Percentiles rank a stretch among this genome's conserved stretches.
Evolutionary conservation across 2,113 vertebrate genomes (phyloP).

Genomic region (Onychorhynchus coronatus): DNA sequence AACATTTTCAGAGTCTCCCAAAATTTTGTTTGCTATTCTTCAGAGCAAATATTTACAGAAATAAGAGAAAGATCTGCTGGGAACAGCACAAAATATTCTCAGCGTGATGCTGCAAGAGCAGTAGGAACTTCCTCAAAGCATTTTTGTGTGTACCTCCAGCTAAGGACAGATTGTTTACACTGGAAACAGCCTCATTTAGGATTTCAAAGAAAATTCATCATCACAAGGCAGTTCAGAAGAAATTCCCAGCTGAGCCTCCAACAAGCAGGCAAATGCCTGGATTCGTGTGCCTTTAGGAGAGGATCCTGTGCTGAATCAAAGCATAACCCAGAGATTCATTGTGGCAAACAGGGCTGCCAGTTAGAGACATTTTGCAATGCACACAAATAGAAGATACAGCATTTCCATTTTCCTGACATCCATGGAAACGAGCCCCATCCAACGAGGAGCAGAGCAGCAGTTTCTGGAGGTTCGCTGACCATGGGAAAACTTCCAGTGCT

Average conservation of each 20-base stretch:
- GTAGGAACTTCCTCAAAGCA: constrained; percentile 34
- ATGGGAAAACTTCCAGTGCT: too few relatives aligned
- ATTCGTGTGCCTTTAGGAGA: neutral
- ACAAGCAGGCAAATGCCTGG: neutral
- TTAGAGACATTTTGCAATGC: neutral
- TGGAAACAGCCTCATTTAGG: neutral
- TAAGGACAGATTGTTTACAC: neutral
- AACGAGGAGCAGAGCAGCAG: neutral
- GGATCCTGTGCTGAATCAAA: neutral
- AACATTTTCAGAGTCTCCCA: neutral
- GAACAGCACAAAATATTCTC: constrained; percentile 43
- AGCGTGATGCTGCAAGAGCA: neutral
- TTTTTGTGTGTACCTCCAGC: constrained; percentile 14
- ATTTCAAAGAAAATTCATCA: neutral
- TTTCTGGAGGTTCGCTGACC: neutral
- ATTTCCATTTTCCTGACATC: neutral
- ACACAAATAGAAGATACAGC: neutral
- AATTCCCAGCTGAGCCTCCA: neutral
- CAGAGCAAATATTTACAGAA: constrained; percentile 59
- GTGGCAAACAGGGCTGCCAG: neutral
- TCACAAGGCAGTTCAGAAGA: neutral
- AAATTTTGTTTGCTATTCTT: constrained; percentile 24
- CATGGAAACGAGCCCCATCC: fast-evolving
- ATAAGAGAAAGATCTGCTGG: constrained; percentile 43
- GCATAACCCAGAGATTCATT: neutral